Conservation (phyloP, 2,113 vertebrate genomes). For the Bubalus kerabau region DNA sequence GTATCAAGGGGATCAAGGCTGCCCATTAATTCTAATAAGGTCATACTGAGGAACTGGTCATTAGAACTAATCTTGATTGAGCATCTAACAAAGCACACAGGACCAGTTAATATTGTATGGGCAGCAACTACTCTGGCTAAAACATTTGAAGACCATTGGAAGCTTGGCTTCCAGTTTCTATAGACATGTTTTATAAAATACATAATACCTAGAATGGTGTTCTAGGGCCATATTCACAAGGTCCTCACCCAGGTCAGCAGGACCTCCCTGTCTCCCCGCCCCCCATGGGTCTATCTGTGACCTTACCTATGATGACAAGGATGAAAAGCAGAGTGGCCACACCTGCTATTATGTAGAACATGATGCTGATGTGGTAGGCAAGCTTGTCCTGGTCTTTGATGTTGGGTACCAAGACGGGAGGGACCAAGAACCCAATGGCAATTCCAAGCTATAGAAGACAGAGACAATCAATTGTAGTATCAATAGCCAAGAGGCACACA, state of each 20-base stretch:
- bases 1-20: neutral
- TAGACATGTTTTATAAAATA: neutral
- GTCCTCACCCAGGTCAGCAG: neutral
- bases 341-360: slow-evolving; percentile 94
- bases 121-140: neutral
- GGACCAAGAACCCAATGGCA: slow-evolving; percentile 92
- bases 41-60: neutral
- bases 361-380: slow-evolving; percentile 89
- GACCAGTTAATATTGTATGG: neutral
- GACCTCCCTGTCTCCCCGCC: neutral
- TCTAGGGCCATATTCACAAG: neutral
- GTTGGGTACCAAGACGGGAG: slow-evolving; percentile 93
- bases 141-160: neutral
- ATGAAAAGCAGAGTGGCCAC: slow-evolving; percentile 92
- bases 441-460: slow-evolving; percentile 89
- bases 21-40: neutral
- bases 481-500: neutral
- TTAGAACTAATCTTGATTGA: neutral
- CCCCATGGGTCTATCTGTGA: neutral
- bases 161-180: neutral
- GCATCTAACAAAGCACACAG: neutral
- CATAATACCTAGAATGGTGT: neutral
- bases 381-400: slow-evolving; percentile 86
- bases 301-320: slow-evolving; percentile 92
- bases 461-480: slow-evolving; percentile 16